Conservation (phyloP, 1,140 invertebrate genomes). For the Achatina immaculata region DNA sequence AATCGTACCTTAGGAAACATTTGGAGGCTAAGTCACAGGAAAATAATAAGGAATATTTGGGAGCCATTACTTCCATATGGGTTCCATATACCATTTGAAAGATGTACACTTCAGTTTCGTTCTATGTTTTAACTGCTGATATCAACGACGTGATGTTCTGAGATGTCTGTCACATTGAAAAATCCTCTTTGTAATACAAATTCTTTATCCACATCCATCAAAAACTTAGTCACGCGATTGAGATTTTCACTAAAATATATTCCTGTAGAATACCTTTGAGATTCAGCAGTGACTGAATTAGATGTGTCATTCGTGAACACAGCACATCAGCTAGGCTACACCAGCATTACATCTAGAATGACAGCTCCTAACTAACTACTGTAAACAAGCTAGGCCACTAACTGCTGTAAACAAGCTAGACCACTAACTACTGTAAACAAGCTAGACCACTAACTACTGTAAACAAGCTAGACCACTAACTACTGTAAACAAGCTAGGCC, state of each 20-base stretch:
- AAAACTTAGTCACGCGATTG: not conserved
- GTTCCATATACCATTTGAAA: not conserved
- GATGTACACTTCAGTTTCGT: not conserved
- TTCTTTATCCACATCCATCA: not conserved
- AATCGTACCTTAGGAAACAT: not conserved
- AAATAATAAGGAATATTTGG: not conserved
- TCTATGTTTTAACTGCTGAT: not conserved
- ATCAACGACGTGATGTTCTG: not conserved
- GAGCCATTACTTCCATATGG: no score
- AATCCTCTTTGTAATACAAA: not conserved
- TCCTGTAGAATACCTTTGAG: not conserved
- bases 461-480: no score
- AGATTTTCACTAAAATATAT: not conserved
- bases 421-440: no score
- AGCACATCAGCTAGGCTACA: conserved; percentile 93
- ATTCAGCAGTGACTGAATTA: conserved; percentile 80
- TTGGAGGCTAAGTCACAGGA: not conserved
- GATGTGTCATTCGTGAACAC: conserved; percentile 96
- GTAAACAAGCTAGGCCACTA: no score
- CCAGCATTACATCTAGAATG: conserved; percentile 98
- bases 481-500: no score
- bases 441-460: no score
- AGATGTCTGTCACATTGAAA: not conserved
- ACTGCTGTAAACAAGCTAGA: no score
- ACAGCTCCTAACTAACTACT: conserved; percentile 99